Percentiles rank a stretch among this genome's conserved stretches.
Conservation (phyloP, 2,888 invertebrate species). For the Orthosia gothica region DNA sequence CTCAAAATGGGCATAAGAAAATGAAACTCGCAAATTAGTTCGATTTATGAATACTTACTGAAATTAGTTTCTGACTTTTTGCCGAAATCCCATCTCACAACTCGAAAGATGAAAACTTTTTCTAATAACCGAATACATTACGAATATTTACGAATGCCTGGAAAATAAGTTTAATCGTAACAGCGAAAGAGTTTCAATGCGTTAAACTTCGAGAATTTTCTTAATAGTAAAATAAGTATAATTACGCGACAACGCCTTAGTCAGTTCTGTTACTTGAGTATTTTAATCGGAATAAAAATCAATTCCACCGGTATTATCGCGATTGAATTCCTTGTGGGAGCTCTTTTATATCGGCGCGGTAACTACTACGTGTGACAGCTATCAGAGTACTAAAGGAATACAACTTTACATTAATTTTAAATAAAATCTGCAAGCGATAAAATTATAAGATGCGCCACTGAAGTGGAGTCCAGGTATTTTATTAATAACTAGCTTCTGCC, state of each 20-base stretch:
- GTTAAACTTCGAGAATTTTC: conserved; percentile 55
- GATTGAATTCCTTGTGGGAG: conserved; percentile 23
- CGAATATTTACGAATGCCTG: conserved; percentile 32
- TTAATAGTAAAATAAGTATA: neutral
- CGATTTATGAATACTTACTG: conserved; percentile 22
- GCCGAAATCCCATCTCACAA: conserved; percentile 29
- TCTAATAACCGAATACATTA: conserved; percentile 42
- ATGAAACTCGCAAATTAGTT: neutral
- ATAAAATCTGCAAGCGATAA: conserved; percentile 20
- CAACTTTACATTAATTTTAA: conserved; percentile 35
- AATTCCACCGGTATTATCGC: conserved; percentile 33
- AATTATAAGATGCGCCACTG: neutral
- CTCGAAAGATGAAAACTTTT: conserved; percentile 29
- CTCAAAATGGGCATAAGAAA: neutral
- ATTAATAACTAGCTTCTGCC: too few species aligned
- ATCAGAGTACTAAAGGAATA: neutral
- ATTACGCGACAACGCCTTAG: too few species aligned
- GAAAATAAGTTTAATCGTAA: conserved; percentile 35
- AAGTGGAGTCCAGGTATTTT: too few species aligned
- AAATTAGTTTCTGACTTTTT: conserved; percentile 26
- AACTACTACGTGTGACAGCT: conserved; percentile 42
- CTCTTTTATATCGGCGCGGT: conserved; percentile 23
- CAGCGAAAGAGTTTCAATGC: conserved; percentile 36
- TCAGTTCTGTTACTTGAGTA: conserved; percentile 10
- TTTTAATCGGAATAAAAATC: conserved; percentile 39